Conservation (phyloP, 2,888 invertebrate genomes). For the Synanthedon tipuliformis region DNA sequence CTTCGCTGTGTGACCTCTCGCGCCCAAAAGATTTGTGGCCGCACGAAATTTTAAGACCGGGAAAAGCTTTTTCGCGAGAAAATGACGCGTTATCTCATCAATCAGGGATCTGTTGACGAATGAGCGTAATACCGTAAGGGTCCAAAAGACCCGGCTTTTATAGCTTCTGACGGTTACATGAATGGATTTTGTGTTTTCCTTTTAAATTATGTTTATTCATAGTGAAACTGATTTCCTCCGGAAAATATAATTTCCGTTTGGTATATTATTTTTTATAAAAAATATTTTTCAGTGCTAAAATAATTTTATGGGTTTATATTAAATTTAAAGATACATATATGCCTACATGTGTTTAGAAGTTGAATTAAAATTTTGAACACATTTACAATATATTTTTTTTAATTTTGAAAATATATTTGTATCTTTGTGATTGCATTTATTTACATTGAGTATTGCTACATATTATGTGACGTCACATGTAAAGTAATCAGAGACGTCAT, state of each 20-base stretch:
- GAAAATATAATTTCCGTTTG: not conserved
- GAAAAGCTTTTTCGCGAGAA: constrained; percentile 1
- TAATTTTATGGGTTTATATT: no score
- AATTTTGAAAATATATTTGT: no score
- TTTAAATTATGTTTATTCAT: not conserved
- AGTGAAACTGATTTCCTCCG: not conserved
- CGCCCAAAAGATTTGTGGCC: not conserved
- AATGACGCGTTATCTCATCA: constrained; percentile 1
- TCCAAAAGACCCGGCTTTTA: not conserved
- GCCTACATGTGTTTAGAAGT: no score
- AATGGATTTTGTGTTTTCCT: not conserved
- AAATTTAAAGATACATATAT: no score
- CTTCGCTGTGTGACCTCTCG: not conserved
- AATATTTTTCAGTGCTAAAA: no score
- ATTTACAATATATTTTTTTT: no score
- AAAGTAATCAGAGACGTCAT: no score
- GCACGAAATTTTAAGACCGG: not conserved
- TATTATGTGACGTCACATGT: no score
- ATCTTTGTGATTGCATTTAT: no score
- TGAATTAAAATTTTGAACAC: no score
- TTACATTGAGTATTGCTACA: no score
- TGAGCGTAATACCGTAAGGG: constrained; percentile 7
- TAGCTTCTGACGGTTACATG: not conserved
- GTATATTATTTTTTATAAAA: no score
- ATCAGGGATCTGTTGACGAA: constrained; percentile 9